A percentile compares a stretch with the other conserved stretches of the same genome.
Conservation (phyloP, 2,888 invertebrate genomes). For the Drosophila neotestacea region DNA sequence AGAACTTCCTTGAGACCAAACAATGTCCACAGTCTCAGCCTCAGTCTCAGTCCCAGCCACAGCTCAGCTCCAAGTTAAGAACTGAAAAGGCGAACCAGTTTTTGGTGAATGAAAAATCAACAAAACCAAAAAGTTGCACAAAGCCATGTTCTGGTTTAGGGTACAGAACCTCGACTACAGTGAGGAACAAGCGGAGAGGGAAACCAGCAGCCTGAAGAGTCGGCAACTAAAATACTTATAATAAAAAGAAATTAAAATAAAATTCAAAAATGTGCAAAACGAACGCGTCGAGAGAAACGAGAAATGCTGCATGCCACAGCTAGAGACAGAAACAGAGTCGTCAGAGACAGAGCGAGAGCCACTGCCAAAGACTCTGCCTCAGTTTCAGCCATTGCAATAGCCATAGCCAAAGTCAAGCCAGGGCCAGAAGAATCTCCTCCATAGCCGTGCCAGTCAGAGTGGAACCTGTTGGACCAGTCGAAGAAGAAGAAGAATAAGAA, state of each 20-base stretch:
- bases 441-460: slow-evolving; percentile 53
- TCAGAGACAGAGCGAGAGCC: neutral
- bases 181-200: neutral
- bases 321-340: neutral
- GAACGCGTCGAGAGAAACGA: slow-evolving; percentile 54
- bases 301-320: slow-evolving; percentile 72
- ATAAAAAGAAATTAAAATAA: slow-evolving; percentile 81
- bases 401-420: slow-evolving; percentile 28
- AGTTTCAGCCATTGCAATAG: slow-evolving; percentile 1
- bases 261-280: slow-evolving; percentile 81
- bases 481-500: slow-evolving; percentile 1
- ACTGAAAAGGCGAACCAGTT: slow-evolving; percentile 72
- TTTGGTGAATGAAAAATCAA: slow-evolving; percentile 81
- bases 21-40: slow-evolving; percentile 47
- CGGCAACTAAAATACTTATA: slow-evolving; percentile 71
- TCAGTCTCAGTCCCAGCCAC: neutral
- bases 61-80: slow-evolving; percentile 51
- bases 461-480: slow-evolving; percentile 82
- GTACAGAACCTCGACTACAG: slow-evolving; percentile 4
- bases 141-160: slow-evolving; percentile 25
- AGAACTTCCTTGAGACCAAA: slow-evolving; percentile 78
- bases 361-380: neutral
- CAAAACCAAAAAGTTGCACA: slow-evolving; percentile 64
- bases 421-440: slow-evolving; percentile 64
- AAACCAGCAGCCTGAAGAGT: slow-evolving; percentile 12